Base-by-base conservation (phyloP, 1,140 invertebrate genomes). In the Agraylea sexmaculata region DNA sequence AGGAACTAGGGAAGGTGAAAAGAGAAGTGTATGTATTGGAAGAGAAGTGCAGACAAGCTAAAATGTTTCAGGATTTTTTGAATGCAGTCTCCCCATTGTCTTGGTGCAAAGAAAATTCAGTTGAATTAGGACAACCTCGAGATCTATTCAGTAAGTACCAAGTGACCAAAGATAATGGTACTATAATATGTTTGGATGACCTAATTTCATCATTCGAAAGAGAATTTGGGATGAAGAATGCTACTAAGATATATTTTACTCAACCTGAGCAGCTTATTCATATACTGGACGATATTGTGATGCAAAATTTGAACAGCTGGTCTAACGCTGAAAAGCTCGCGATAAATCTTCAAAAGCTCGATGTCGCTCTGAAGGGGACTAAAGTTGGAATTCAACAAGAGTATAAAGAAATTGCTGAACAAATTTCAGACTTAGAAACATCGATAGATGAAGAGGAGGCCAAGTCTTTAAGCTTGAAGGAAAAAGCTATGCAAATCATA, bases 31-130 rank as follows among this genome's bases (percentile, higher is more conserved):
- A 77, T 31, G 68, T 67, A 18, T 69, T 70, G 31, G 71, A 75
- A 44, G 75, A 79, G 51, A 70, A 66, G 13, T 73, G 76, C 60
- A 55, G 69, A 34, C 70, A 68, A 34, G 66, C 70, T 25, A 64
- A 75, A 49, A 70, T 74, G 41, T 80, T 77, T 55, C 73, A 78
- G 56, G 68, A 66, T 46, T 80, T 80, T 56, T 56, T 80, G 15
- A 70, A 68, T 51, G 67, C 69, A 51, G 57, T 73, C 10, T 68
- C 73, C 21, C 72, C 75, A 8, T 53, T 72, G n/a, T 55, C 60
- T 10, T 77, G 74, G 75, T 55, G 67, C 22, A 56, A 60, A 46
- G 47, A 67, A 42, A 53, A 69, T 49, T 23, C 28, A 1, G 30
- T 47, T 29, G 20, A 0, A 28, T 40, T 7, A 41, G 13, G 1